Evolutionary conservation across 2,113 vertebrate species (phyloP), one percentile per base, ranked within the genome.

Genomic region (Elaphurus davidianus): DNA sequence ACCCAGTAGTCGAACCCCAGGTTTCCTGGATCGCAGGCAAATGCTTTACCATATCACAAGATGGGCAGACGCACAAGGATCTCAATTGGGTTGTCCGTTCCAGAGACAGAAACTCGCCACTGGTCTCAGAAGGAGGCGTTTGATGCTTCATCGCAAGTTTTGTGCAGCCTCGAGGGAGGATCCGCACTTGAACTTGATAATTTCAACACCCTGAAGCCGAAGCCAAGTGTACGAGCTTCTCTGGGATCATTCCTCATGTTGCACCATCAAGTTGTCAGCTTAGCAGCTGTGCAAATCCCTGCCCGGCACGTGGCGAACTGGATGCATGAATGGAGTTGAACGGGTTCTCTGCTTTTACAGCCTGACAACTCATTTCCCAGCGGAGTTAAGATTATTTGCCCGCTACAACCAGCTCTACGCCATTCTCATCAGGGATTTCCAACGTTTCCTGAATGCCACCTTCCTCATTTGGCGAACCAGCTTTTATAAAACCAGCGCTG

Each of bases 101-200:
- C 52, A 43, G 60, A 40, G 5, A 25, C 1, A 0, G 16, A n/a
- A 13, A 17, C 10, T 36, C 1, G 3, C 43, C 50, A 28, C 47
- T 6, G n/a, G 50, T 55, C n/a, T 43, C 90, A 13, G 3, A 52
- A 36, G 9, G 0, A 55, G 36, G 30, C 19, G 2, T 12, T 7
- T 25, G 30, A 4, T 50, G 40, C 14, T 36, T 59, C 21, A 3
- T 11, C 13, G 10, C 16, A n/a, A 71, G 14, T 25, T 28, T 19
- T 2, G 2, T 28, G 36, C 14, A 14, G 6, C 5, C 4, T 36
- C 14, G 12, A 12, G 55, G 62, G 28, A 33, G 21, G 1, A 5
- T 5, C 15, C 1, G 33, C 82, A 7, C 86, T 76, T 21, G 40
- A 86, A 28, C 4, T 10, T 8, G 3, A 5, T 2, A 15, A 11